Evolutionary conservation across 1,140 invertebrate species (phyloP).

Genomic region (Apis laboriosa): DNA sequence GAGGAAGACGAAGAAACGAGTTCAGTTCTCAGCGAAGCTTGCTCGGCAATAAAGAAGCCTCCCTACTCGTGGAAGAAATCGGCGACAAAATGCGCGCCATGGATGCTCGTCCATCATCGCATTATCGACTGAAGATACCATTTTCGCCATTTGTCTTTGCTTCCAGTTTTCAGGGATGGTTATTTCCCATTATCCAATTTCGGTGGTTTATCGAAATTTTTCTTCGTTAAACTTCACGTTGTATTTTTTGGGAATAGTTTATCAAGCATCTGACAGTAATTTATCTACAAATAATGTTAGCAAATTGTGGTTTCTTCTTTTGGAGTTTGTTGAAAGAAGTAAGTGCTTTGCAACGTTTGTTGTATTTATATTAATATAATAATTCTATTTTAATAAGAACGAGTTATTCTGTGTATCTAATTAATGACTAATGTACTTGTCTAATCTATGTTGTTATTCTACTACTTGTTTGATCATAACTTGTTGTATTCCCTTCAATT

Average conservation of each 20-base stretch:
- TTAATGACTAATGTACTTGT: too few species aligned
- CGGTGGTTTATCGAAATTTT: not conserved
- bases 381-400: too few species aligned
- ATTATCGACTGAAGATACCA: slow-evolving; percentile 32
- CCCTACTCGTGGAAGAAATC: not conserved
- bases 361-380: too few species aligned
- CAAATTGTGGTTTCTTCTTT: too few species aligned
- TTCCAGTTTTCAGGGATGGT: not conserved
- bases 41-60: slow-evolving; percentile 23
- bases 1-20: not conserved
- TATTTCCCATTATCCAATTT: not conserved
- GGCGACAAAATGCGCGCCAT: slow-evolving; percentile 22
- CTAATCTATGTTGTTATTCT: too few species aligned
- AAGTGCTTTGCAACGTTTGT: too few species aligned
- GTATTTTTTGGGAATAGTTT: not conserved
- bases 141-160: slow-evolving; percentile 27
- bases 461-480: too few species aligned
- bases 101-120: slow-evolving; percentile 32
- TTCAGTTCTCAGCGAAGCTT: slow-evolving; percentile 9
- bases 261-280: not conserved
- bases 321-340: too few species aligned
- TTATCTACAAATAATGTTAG: too few species aligned
- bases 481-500: too few species aligned
- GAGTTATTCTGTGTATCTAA: too few species aligned
- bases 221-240: not conserved